Conservation (phyloP, 2,888 invertebrate species). For the Magallana nippona region DNA sequence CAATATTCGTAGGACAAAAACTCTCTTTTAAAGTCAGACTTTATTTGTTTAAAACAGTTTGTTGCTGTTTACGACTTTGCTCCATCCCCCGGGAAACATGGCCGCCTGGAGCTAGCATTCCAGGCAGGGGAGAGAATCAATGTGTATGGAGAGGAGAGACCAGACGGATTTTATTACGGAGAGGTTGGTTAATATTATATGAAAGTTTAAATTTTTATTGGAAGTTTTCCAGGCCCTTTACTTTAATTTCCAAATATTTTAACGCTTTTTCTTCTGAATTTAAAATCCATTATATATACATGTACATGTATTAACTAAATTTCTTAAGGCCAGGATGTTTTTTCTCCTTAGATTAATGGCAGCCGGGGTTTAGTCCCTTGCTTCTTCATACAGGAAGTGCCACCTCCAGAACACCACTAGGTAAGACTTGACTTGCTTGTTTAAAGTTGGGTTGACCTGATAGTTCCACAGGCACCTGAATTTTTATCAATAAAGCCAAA, state of each 20-base stretch:
- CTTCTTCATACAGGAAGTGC: conserved; percentile 76
- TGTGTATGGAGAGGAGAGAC: conserved; percentile 73
- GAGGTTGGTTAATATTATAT: conserved; percentile 46
- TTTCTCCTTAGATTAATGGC: conserved; percentile 68
- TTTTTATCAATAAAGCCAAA: no score
- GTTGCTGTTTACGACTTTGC: conserved; percentile 78
- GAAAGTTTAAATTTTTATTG: no score
- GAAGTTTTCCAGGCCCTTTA: no score
- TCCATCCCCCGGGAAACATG: conserved; percentile 74
- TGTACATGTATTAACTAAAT: no score
- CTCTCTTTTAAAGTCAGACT: no score
- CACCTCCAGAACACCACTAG: conserved; percentile 47
- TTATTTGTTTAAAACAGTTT: conserved; percentile 65
- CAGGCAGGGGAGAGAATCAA: conserved; percentile 75
- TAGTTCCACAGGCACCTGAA: no score
- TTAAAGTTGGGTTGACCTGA: no score
- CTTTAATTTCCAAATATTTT: no score
- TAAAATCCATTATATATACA: no score
- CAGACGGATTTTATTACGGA: conserved; percentile 76
- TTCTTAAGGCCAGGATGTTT: no score
- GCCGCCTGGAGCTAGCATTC: conserved; percentile 72
- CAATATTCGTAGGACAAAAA: no score
- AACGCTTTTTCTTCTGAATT: no score
- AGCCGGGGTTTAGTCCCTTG: conserved; percentile 75
- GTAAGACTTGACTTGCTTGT: neutral